These are phyloP conservation scores for Diachasma alloeum DNA, from an alignment of 1,140 invertebrate species.

Conservation along the genomic window DNA sequence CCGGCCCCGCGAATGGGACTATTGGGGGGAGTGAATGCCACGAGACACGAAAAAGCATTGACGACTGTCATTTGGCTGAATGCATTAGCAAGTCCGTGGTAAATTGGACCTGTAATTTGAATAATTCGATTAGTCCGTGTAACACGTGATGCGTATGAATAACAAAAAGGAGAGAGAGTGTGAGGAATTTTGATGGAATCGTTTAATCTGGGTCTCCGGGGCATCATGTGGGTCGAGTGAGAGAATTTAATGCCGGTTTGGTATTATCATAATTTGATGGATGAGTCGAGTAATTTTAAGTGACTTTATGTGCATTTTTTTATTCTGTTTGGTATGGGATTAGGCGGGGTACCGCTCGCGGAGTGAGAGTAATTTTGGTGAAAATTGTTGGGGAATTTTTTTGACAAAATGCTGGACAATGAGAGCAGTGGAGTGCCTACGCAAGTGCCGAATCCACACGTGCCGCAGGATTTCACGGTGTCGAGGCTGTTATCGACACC, in stretches of 20 bases:
- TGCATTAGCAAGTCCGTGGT: conserved; percentile 3
- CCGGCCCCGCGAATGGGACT: background rate
- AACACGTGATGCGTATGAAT: conserved; percentile 32
- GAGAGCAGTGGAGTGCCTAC: conserved; percentile 45
- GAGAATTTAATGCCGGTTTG: background rate
- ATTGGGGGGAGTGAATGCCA: background rate
- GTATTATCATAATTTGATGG: no score
- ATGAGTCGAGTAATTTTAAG: background rate
- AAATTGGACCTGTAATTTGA: conserved; percentile 48
- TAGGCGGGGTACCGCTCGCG: no score
- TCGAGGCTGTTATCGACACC: conserved; percentile 56
- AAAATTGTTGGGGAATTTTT: background rate
- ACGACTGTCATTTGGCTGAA: background rate
- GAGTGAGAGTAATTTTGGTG: background rate
- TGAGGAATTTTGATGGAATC: no score
- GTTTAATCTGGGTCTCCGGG: no score
- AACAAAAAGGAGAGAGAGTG: background rate
- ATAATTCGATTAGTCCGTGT: conserved; percentile 50
- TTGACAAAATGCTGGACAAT: conserved; percentile 46
- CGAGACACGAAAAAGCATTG: background rate
- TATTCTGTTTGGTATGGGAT: no score
- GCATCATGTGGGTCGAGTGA: background rate
- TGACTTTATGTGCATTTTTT: no score
- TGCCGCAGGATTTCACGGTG: conserved; percentile 62
- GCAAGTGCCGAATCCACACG: conserved; percentile 50